A percentile compares a stretch with the other conserved stretches of the same genome.
These are phyloP conservation scores for Enhydra lutris DNA, from an alignment of 2,113 vertebrate genomes.

Conservation along the genomic window DNA sequence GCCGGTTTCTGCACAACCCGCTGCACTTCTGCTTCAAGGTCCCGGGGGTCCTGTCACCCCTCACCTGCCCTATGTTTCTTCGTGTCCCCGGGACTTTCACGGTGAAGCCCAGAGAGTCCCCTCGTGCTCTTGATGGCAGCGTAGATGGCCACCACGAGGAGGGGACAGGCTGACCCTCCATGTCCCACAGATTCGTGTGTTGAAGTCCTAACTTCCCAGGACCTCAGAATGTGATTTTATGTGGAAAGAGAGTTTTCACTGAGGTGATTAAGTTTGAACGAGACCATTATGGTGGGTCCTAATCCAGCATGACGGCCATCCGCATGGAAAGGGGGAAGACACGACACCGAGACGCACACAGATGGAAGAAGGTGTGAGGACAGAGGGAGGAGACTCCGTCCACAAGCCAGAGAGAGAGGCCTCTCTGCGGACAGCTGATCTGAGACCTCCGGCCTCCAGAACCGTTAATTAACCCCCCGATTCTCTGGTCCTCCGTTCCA, in stretches of 20 bases:
- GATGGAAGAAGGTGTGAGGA: background rate
- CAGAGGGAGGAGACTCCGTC: background rate
- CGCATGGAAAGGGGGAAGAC: background rate
- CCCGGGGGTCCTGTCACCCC: background rate
- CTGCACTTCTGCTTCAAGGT: accelerated
- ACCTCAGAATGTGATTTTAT: background rate
- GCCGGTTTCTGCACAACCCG: background rate
- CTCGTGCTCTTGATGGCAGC: too few relatives aligned
- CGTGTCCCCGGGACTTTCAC: background rate
- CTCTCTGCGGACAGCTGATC: background rate
- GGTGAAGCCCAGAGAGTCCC: accelerated
- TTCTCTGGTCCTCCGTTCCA: accelerated
- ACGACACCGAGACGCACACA: background rate
- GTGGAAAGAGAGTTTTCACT: background rate
- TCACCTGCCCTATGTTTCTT: background rate
- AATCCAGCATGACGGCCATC: background rate
- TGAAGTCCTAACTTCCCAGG: background rate
- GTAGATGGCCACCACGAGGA: background rate
- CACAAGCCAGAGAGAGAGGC: too few relatives aligned
- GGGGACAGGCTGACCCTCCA: background rate
- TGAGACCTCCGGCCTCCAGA: background rate
- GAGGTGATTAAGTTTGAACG: background rate
- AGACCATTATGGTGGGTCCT: background rate
- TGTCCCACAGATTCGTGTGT: background rate
- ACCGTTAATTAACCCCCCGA: accelerated